These are phyloP conservation scores for Pseudococcus jackbeardsleyi DNA, from an alignment of 2,888 invertebrate genomes.

Conservation along the genomic window DNA sequence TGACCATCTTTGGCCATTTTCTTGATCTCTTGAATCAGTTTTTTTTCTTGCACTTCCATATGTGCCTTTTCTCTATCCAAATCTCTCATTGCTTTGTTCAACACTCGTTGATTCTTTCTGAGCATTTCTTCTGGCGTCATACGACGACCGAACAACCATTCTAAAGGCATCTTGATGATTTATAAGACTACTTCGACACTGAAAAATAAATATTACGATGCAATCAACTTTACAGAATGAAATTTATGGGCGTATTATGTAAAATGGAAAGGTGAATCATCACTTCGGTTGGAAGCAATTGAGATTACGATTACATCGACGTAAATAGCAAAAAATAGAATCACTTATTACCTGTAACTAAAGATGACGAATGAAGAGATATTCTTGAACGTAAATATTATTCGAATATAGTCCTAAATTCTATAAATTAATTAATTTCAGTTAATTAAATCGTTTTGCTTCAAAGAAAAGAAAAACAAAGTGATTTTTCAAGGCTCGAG, in stretches of 20 bases:
- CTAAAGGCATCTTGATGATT: conserved; percentile 69
- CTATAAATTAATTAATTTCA: too few relatives aligned
- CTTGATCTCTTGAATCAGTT: conserved; percentile 97
- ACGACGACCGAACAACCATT: conserved; percentile 96
- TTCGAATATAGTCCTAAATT: too few relatives aligned
- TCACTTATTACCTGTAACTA: not conserved
- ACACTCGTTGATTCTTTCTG: conserved; percentile 95
- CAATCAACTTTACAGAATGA: not conserved
- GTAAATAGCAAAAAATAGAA: too few relatives aligned
- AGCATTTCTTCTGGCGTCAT: conserved; percentile 98
- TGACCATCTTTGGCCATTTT: conserved; percentile 99
- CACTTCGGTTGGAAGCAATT: not conserved
- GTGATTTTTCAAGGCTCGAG: too few relatives aligned
- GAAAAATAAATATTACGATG: not conserved
- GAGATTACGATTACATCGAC: not conserved
- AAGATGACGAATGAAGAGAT: too few relatives aligned
- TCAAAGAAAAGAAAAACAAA: too few relatives aligned
- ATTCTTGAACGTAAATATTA: too few relatives aligned
- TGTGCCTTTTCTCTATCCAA: conserved; percentile 92
- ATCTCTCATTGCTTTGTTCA: conserved; percentile 98
- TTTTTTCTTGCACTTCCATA: conserved; percentile 99
- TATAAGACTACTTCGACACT: not conserved
- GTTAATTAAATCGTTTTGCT: too few relatives aligned
- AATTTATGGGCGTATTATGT: not conserved
- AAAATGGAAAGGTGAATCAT: conserved; percentile 16